Base-by-base conservation (phyloP, 2,888 invertebrate genomes). In the Calameuta filiformis region DNA sequence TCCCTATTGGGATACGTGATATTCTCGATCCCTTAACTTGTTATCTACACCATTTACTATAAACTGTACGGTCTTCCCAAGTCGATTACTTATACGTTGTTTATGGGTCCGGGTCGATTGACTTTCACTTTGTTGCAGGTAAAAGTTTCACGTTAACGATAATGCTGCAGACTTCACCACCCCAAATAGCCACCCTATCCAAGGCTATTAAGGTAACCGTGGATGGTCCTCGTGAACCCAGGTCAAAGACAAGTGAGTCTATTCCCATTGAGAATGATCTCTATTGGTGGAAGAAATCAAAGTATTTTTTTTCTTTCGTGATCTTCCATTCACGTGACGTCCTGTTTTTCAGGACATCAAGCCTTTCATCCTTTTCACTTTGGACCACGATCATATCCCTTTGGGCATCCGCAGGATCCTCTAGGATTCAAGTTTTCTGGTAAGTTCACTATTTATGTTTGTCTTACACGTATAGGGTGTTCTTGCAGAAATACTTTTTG, bases 301-400 rank as follows among this genome's bases (percentile, higher is more conserved):
- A 56, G 6, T 23, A 56, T 56, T 56, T 23, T 23, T 40, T 56
- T 9, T 56, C 56, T 56, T 56, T 56, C 56, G 34, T 33, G 34
- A 71, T 71, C 33, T 33, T 71, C 31, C 71, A 71, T 34, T 33
- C 71, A 34, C 71, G 71, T 33, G 71, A 71, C 31, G 71, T 80
- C 71, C 83, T 82, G 82, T 80, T 81, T 90, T 89, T 80, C 90
- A 92, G 94, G 97, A 81, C 97, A 97, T 91, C 97, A 96, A 89
- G 95, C 96, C 82, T 97, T 97, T 92, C 97, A 97, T 92, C 97
- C 97, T 79, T 97, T 97, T 92, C 97, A 97, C 88, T 97, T 97
- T 91, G 97, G 97, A 79, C 96, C 97, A 56, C 93, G 95, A 84
- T 94, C 96, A 82, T 97, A 97, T 91, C 92, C 92, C 75, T 92